These are phyloP conservation scores for Neoitamus cyanurus DNA, from an alignment of 2,888 invertebrate genomes.

Conservation along the genomic window DNA sequence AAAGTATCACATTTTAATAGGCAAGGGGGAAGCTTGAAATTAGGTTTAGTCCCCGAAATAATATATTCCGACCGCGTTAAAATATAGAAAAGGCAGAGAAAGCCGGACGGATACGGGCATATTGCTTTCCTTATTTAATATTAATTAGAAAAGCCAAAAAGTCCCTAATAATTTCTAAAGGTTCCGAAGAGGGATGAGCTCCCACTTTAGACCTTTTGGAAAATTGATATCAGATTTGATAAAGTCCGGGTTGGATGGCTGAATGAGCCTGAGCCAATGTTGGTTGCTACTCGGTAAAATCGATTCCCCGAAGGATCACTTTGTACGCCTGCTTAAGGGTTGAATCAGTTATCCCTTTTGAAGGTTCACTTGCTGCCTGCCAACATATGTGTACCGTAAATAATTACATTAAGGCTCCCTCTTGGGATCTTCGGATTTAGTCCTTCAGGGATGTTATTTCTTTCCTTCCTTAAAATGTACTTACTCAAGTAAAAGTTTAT, in stretches of 20 bases:
- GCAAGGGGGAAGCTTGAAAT: background rate
- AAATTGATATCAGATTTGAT: conserved; percentile 32
- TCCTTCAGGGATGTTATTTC: background rate
- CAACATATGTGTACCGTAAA: conserved; percentile 1
- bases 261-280: background rate
- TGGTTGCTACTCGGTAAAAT: background rate
- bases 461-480: background rate
- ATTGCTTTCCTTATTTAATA: background rate
- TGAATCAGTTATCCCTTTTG: conserved; percentile 23
- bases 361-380: conserved; percentile 11
- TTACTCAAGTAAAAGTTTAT: background rate
- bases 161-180: background rate
- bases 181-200: background rate
- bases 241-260: conserved; percentile 9
- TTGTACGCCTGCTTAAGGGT: background rate
- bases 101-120: background rate
- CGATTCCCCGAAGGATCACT: background rate
- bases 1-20: background rate
- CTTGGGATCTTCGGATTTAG: background rate
- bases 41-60: background rate
- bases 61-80: background rate
- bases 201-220: conserved; percentile 3
- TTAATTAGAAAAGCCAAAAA: conserved; percentile 26
- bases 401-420: conserved; percentile 7
- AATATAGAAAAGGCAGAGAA: background rate